Evolutionary conservation across 2,888 invertebrate genomes (phyloP).

Genomic region (Drosophila meridionalis): DNA sequence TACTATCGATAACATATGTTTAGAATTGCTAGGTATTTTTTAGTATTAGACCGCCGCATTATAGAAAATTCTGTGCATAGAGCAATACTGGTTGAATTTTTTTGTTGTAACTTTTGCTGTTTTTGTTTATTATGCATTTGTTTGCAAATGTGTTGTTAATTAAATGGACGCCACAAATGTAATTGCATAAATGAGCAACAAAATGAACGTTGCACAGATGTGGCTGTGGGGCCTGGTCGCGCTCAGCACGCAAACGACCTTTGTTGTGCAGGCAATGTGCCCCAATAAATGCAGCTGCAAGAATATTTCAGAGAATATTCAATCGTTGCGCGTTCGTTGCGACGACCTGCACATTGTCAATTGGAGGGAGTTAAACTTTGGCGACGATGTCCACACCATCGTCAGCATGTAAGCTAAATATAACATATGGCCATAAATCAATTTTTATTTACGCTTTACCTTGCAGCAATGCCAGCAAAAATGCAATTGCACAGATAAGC

Average conservation of each 20-base stretch:
- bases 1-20: constrained; percentile 1
- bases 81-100: constrained; percentile 63
- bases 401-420: constrained; percentile 77
- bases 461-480: constrained; percentile 91
- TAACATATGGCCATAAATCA: neutral
- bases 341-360: constrained; percentile 74
- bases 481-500: constrained; percentile 90
- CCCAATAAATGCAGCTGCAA: constrained; percentile 82
- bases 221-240: constrained; percentile 40
- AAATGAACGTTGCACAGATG: constrained; percentile 49
- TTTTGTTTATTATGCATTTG: constrained; percentile 71
- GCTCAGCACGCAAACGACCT: constrained; percentile 36
- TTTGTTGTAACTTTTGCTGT: constrained; percentile 69
- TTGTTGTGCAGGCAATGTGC: constrained; percentile 66
- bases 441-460: neutral
- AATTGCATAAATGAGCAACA: constrained; percentile 41
- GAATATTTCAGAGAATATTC: constrained; percentile 76
- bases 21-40: constrained; percentile 22
- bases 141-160: constrained; percentile 49
- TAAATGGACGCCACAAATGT: constrained; percentile 57
- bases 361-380: constrained; percentile 82
- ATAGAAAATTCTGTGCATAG: constrained; percentile 46
- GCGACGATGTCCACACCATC: constrained; percentile 76
- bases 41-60: constrained; percentile 33
- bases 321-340: constrained; percentile 82